These are phyloP conservation scores for Catagonus wagneri DNA, from an alignment of 2,113 vertebrate genomes.

Conservation along the genomic window DNA sequence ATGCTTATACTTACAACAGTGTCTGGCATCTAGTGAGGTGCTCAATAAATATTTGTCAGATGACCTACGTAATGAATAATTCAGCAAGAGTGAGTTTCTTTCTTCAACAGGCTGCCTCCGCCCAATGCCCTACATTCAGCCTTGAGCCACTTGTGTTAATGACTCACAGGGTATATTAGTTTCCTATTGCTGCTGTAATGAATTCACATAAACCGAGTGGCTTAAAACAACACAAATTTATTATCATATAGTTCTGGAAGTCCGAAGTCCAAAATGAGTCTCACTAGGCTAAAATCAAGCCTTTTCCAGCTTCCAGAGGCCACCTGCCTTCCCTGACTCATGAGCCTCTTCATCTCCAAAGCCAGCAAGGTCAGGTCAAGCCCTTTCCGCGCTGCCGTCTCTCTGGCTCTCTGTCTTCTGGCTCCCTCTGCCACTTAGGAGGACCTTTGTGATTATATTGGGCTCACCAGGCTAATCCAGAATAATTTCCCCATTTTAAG, in stretches of 20 bases:
- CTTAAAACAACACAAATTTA: not conserved
- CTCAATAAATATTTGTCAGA: constrained; percentile 25
- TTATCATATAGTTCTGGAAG: not conserved
- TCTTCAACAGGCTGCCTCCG: not conserved
- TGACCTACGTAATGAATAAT: constrained; percentile 44
- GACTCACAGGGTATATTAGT: not conserved
- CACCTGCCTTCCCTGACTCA: not conserved
- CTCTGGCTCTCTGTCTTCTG: not conserved
- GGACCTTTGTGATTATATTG: not conserved
- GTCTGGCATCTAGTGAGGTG: not conserved
- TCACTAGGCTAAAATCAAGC: not conserved
- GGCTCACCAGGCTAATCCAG: not conserved
- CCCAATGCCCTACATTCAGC: not conserved
- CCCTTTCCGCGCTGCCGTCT: not conserved
- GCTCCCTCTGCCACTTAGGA: not conserved
- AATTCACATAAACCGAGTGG: not conserved
- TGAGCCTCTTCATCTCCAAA: not conserved
- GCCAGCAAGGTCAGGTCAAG: not conserved
- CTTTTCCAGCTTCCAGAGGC: not conserved
- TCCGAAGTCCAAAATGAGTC: not conserved
- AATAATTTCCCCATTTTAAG: not conserved
- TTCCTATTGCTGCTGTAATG: not conserved
- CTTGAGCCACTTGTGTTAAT: not conserved
- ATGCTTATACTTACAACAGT: not conserved
- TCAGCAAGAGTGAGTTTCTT: constrained; percentile 1